phyloP scores from a whole-genome alignment of 2,797 vertebrate species.

The Myotis pilosus region DNA sequence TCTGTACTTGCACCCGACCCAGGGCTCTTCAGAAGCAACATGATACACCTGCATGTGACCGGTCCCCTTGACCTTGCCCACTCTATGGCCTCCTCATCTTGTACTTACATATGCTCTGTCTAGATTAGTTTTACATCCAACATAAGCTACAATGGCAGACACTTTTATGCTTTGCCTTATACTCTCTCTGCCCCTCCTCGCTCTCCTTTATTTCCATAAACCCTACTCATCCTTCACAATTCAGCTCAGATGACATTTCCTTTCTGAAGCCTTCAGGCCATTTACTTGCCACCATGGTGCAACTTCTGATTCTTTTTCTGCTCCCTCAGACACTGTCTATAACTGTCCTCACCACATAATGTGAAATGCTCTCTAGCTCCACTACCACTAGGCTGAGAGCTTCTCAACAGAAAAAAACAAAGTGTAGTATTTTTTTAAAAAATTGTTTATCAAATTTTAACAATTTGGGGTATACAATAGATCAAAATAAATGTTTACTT shows the following conservation, averaged over 20 bases:
- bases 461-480: neutral
- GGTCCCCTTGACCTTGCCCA: neutral
- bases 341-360: neutral
- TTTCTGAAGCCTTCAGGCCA: neutral
- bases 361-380: neutral
- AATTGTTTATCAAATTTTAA: neutral
- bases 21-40: accelerated
- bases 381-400: neutral
- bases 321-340: neutral
- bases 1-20: neutral
- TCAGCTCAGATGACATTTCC: neutral
- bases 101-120: neutral
- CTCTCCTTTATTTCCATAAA: neutral
- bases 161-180: neutral
- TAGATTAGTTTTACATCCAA: neutral
- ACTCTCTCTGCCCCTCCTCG: neutral
- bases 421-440: neutral
- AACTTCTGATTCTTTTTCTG: neutral
- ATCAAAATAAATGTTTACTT: neutral
- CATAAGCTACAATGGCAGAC: neutral
- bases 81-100: neutral
- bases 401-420: neutral
- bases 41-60: accelerated
- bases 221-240: neutral
- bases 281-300: neutral